A percentile compares a stretch with the other conserved stretches of the same genome.
Conservation (phyloP, 2,113 vertebrate species). For the Gymnobelideus leadbeateri region DNA sequence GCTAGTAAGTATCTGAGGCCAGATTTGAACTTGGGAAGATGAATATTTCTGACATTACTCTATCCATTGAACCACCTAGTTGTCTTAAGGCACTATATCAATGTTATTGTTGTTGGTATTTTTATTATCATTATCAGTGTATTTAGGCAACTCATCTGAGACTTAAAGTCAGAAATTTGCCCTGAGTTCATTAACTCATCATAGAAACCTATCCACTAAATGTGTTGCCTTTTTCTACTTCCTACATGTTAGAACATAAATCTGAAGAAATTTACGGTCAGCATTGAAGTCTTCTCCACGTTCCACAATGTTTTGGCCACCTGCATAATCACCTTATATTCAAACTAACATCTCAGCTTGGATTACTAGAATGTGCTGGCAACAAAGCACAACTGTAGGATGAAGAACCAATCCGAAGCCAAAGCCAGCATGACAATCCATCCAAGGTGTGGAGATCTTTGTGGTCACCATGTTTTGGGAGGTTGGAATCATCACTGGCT, state of each 20-base stretch:
- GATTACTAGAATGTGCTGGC: not conserved
- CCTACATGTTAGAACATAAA: not conserved
- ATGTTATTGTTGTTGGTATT: too few species aligned
- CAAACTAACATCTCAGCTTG: not conserved
- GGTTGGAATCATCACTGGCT: not conserved
- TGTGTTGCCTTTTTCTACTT: not conserved
- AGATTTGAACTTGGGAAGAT: not conserved
- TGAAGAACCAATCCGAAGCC: not conserved
- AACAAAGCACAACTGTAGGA: not conserved
- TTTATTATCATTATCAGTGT: not conserved
- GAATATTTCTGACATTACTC: not conserved
- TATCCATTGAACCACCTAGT: too few species aligned
- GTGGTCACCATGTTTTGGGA: not conserved
- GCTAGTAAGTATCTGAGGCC: too few species aligned
- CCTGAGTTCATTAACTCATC: not conserved
- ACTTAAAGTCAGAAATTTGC: not conserved
- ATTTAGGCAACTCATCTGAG: not conserved
- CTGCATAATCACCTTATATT: not conserved
- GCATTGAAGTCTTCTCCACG: not conserved
- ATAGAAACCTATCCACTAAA: not conserved
- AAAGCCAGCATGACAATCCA: not conserved
- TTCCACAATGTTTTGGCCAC: not conserved
- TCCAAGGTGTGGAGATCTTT: not conserved
- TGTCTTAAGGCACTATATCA: not conserved
- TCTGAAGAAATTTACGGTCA: not conserved